Evolutionary conservation across 2,888 invertebrate species (phyloP).

Genomic region (Ichneumon xanthorius): DNA sequence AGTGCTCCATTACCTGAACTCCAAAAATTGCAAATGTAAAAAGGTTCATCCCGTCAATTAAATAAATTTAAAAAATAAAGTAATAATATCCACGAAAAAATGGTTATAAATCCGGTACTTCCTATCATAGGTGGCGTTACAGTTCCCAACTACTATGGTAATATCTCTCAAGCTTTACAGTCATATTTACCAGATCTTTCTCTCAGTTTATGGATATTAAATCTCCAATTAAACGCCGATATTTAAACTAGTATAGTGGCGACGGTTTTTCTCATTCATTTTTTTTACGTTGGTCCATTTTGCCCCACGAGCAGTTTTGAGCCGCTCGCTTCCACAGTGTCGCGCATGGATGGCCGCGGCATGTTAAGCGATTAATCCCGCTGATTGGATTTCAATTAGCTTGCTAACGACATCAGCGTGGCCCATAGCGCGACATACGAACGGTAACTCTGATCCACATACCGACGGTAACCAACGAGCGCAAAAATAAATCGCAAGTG

Average conservation of each 20-base stretch:
- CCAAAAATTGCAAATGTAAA: no score
- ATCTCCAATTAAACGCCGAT: no score
- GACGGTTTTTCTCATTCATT: neutral
- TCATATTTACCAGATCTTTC: no score
- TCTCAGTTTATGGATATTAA: no score
- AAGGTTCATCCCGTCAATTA: no score
- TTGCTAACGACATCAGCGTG: conserved; percentile 74
- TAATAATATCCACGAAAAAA: no score
- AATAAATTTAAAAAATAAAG: no score
- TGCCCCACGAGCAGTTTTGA: neutral
- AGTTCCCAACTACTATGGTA: no score
- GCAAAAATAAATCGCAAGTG: conserved; percentile 55
- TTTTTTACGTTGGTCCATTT: neutral
- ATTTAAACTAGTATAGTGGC: neutral
- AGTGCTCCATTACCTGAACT: no score
- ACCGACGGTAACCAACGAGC: conserved; percentile 3
- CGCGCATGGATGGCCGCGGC: conserved; percentile 68
- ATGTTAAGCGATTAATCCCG: conserved; percentile 82
- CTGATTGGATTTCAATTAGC: conserved; percentile 83
- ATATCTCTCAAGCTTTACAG: no score
- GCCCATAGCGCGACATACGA: conserved; percentile 46
- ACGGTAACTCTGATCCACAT: conserved; percentile 1
- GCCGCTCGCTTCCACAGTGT: neutral
- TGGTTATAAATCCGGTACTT: no score
- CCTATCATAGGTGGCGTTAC: no score